Percentiles rank a stretch among this genome's conserved stretches.
Conservation (phyloP, 2,113 vertebrate genomes). For the Ageneiosus marmoratus region DNA sequence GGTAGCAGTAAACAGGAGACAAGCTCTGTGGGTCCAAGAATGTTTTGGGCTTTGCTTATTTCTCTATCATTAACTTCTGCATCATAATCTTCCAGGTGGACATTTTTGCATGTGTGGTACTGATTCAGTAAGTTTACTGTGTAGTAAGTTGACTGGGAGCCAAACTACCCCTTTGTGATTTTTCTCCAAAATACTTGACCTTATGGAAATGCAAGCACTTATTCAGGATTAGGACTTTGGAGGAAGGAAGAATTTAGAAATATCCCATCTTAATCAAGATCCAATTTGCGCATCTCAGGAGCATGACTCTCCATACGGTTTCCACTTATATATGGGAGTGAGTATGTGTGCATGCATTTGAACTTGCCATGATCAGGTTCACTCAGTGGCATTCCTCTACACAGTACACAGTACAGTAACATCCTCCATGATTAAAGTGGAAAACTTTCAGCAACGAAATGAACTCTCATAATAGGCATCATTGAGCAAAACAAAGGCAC, state of each 20-base stretch:
- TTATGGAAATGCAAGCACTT: slow-evolving; percentile 28
- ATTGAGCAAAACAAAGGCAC: slow-evolving; percentile 64
- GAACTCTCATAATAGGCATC: slow-evolving; percentile 50
- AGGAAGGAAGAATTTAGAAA: slow-evolving; percentile 47
- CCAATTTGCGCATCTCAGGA: slow-evolving; percentile 38
- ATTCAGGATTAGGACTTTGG: slow-evolving; percentile 61
- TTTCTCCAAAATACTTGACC: slow-evolving; percentile 13
- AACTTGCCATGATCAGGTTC: slow-evolving; percentile 51
- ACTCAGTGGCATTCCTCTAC: slow-evolving; percentile 60
- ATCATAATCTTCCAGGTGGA: slow-evolving; percentile 1
- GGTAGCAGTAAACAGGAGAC: slow-evolving; percentile 52
- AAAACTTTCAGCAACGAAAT: slow-evolving; percentile 65
- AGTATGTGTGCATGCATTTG: slow-evolving; percentile 30
- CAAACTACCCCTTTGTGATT: slow-evolving; percentile 42
- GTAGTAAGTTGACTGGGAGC: slow-evolving; percentile 41
- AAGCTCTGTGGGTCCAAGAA: slow-evolving; percentile 43
- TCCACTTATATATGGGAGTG: slow-evolving; percentile 16
- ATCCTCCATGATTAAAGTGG: slow-evolving; percentile 67
- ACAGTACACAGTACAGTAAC: slow-evolving; percentile 57
- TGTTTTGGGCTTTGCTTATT: slow-evolving; percentile 48
- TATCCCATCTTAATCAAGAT: slow-evolving; percentile 63
- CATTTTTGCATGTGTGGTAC: slow-evolving; percentile 6
- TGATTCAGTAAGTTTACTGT: too few species aligned
- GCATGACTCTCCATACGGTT: slow-evolving; percentile 37
- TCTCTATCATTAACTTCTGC: background rate